A percentile compares a stretch with the other conserved stretches of the same genome.
phyloP scores from a whole-genome alignment of 2,888 invertebrate species.

The Hypena proboscidalis region DNA sequence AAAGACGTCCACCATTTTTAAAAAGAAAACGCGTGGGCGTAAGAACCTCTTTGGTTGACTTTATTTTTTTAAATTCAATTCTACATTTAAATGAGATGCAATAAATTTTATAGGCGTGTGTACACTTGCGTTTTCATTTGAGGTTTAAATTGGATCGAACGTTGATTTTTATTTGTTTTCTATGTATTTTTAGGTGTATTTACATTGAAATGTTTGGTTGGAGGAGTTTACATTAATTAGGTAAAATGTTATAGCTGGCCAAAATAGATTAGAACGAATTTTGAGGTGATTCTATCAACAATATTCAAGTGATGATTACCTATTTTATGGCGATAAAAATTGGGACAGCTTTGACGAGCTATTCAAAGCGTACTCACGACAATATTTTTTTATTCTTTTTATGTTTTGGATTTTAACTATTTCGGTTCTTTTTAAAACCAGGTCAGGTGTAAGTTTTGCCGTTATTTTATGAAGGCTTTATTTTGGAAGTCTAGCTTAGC shows the following conservation, averaged over 20 bases:
- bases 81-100: slow-evolving; percentile 40
- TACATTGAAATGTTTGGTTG: not conserved
- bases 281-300: too few relatives aligned
- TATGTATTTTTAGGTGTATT: not conserved
- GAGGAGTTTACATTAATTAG: slow-evolving; percentile 1
- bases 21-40: slow-evolving; percentile 13
- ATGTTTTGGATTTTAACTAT: too few relatives aligned
- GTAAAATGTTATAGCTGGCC: slow-evolving; percentile 1
- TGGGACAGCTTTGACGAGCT: too few relatives aligned
- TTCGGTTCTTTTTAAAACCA: too few relatives aligned
- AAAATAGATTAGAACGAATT: not conserved
- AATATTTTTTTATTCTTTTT: too few relatives aligned
- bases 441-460: too few relatives aligned
- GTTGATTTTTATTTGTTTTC: not conserved
- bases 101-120: slow-evolving; percentile 28
- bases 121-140: slow-evolving; percentile 16
- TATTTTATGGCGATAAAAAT: too few relatives aligned
- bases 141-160: slow-evolving; percentile 5
- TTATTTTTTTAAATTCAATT: slow-evolving; percentile 36
- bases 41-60: slow-evolving; percentile 6
- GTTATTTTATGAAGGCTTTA: too few relatives aligned
- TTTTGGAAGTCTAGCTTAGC: too few relatives aligned
- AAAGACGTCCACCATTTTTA: slow-evolving; percentile 16
- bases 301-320: too few relatives aligned
- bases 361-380: too few relatives aligned